A percentile compares a stretch with the other conserved stretches of the same genome.
These are phyloP conservation scores for Drosophila histrio DNA, from an alignment of 2,888 invertebrate species.

Conservation along the genomic window DNA sequence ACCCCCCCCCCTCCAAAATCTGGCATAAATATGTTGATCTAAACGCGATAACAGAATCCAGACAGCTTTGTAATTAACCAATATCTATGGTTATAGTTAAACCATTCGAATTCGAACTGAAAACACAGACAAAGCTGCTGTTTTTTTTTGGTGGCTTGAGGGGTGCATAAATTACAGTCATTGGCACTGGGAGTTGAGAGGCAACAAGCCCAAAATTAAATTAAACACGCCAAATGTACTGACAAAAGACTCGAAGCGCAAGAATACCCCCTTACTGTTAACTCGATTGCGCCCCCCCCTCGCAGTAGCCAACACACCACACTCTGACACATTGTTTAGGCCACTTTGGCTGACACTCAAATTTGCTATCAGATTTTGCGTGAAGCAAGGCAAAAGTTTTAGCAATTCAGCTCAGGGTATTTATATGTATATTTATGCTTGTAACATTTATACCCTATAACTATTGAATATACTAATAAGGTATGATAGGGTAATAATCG, in stretches of 20 bases:
- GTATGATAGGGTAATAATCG: too few species aligned
- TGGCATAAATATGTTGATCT: conserved; percentile 41
- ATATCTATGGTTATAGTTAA: conserved; percentile 53
- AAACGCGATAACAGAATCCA: conserved; percentile 39
- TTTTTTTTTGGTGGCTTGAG: conserved; percentile 1
- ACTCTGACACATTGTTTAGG: conserved; percentile 61
- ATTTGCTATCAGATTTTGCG: conserved; percentile 74
- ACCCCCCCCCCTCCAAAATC: background rate
- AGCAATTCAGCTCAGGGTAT: conserved; percentile 23
- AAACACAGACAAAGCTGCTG: background rate
- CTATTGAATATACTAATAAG: background rate
- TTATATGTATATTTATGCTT: conserved; percentile 22
- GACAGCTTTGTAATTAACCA: conserved; percentile 68
- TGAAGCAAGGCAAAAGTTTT: conserved; percentile 45
- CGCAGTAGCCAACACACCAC: conserved; percentile 6
- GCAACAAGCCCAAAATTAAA: conserved; percentile 43
- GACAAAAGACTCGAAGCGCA: conserved; percentile 21
- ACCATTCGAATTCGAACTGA: conserved; percentile 47
- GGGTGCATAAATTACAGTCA: conserved; percentile 68
- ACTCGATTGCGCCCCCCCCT: background rate
- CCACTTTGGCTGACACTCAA: conserved; percentile 76
- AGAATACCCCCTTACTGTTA: background rate
- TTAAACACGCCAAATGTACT: conserved; percentile 46
- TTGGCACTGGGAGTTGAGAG: conserved; percentile 27
- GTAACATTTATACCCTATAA: conserved; percentile 19